Evolutionary conservation across 2,888 invertebrate species (phyloP), one percentile per base, ranked within the genome.

Genomic region (Trichogramma evanescens): DNA sequence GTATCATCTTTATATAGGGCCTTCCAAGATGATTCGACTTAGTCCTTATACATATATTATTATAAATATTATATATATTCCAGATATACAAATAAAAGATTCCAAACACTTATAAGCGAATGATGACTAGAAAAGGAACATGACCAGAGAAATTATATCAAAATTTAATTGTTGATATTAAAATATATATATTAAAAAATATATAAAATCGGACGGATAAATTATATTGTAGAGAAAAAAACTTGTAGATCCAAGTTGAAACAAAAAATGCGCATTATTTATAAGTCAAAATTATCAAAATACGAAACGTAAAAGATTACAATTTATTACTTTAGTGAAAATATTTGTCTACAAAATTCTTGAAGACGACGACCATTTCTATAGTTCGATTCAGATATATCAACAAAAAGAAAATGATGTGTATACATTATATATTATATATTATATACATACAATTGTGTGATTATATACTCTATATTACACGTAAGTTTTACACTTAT

Each of bases 131-230:
- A 45, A 45, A n/a, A 45, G n/a, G 45, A 45, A 45, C n/a, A 45
- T 9, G 8, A 9, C n/a, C n/a, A 45, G n/a, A 9, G 8, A n/a
- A 3, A 26, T 26, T 26, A 26, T 26, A 26, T 26, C 26, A 54
- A 54, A 59, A 42, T 61, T 57, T 56, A 62, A 64, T 57, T 52
- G 52, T 62, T 64, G 50, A 46, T 58, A 55, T 26, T 26, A 26
- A 62, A 62, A 54, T 59, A 59, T 59, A 60, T 43, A 39, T 40
- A 48, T 44, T 50, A 46, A 49, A 49, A 55, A 63, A 50, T 40
- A 54, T 43, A 9, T 38, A 48, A 51, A 63, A 56, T 53, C 50
- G 59, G 56, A 61, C 53, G 58, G 57, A 63, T 55, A 50, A 40
- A 50, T 50, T 40, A 56, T 63, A 59, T 54, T 49, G 46, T 56